Percentiles rank a stretch among this genome's conserved stretches.
Conservation (phyloP, 2,113 vertebrate genomes). For the Sminthopsis crassicaudata region DNA sequence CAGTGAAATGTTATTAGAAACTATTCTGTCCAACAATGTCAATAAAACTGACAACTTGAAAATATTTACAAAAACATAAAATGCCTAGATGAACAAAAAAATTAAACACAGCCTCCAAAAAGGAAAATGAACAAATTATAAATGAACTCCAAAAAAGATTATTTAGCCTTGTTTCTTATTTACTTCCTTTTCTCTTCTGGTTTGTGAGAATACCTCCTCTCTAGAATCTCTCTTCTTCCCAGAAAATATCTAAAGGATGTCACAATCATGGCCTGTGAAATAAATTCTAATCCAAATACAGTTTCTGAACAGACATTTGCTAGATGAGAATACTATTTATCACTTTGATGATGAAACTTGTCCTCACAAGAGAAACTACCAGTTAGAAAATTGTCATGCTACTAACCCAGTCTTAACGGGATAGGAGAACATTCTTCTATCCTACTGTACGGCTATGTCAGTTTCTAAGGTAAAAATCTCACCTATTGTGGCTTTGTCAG, state of each 20-base stretch:
- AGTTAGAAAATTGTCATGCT: constrained; percentile 44
- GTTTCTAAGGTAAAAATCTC: constrained; percentile 75
- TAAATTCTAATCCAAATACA: constrained; percentile 50
- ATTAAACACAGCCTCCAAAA: not conserved
- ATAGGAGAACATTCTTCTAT: constrained; percentile 53
- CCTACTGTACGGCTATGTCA: constrained; percentile 57
- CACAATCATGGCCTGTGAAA: constrained; percentile 27
- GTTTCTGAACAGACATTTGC: not conserved
- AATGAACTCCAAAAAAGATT: not conserved
- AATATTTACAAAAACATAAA: not conserved
- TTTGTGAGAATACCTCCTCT: constrained; percentile 1
- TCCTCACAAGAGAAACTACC: constrained; percentile 46
- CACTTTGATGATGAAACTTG: constrained; percentile 22
- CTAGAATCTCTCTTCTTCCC: not conserved
- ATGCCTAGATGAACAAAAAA: not conserved
- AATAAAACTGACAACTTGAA: not conserved
- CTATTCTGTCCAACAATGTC: not conserved
- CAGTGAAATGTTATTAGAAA: not conserved
- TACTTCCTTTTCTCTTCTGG: not conserved
- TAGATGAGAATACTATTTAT: not conserved
- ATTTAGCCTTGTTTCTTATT: constrained; percentile 10
- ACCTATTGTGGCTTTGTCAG: constrained; percentile 99
- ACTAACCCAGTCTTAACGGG: constrained; percentile 50
- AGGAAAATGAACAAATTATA: not conserved
- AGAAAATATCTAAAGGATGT: not conserved